Percentiles rank a stretch among this genome's conserved stretches.
Conservation (phyloP, 2,888 invertebrate species). For the Pterostichus madidus region DNA sequence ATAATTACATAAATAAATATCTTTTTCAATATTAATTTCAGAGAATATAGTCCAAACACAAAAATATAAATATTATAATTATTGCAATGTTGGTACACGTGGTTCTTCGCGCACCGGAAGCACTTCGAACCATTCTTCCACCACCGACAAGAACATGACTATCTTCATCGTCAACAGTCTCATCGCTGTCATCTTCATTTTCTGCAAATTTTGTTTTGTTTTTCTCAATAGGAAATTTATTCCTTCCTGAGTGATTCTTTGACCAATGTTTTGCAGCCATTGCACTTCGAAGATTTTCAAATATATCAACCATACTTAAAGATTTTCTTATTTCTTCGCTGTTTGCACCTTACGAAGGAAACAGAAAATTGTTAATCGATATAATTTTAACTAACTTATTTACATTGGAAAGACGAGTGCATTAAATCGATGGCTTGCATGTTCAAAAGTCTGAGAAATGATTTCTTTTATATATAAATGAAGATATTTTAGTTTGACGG, state of each 20-base stretch:
- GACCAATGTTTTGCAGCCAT: background rate
- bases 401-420: no score
- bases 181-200: background rate
- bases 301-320: conserved; percentile 37
- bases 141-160: conserved; percentile 16
- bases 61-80: no score
- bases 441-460: background rate
- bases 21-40: no score
- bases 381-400: background rate
- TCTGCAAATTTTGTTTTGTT: background rate
- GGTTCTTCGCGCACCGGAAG: background rate
- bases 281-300: conserved; percentile 32
- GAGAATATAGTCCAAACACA: no score
- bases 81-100: no score
- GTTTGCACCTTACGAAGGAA: conserved; percentile 41
- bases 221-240: conserved; percentile 5
- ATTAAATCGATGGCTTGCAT: background rate
- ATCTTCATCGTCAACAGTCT: background rate
- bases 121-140: conserved; percentile 19
- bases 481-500: no score
- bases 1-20: no score
- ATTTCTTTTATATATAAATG: no score
- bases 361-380: background rate
- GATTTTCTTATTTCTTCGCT: conserved; percentile 33
- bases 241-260: background rate